phyloP scores from a whole-genome alignment of 2,888 invertebrate species.

The Lochmaea crataegi region DNA sequence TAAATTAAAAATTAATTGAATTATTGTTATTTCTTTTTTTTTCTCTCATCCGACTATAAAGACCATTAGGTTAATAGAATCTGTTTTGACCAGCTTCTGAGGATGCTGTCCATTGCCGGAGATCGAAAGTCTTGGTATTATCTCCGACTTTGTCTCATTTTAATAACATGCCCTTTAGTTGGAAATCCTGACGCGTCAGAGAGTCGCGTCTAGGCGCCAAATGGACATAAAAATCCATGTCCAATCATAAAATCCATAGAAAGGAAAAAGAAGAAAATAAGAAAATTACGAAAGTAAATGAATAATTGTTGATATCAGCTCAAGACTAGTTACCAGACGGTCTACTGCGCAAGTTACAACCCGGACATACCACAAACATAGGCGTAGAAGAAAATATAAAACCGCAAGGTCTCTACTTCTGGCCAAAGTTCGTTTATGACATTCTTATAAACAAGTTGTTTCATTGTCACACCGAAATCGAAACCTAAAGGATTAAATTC shows the following conservation, averaged over 20 bases:
- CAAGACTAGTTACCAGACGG: conserved; percentile 13
- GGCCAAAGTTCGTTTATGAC: no score
- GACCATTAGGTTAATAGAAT: no score
- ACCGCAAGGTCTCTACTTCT: not conserved
- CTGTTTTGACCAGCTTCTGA: no score
- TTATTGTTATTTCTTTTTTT: no score
- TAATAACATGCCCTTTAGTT: not conserved
- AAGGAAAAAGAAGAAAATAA: not conserved
- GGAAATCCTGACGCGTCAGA: not conserved
- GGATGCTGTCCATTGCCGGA: not conserved
- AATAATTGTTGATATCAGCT: conserved; percentile 22
- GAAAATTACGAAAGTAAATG: conserved; percentile 20
- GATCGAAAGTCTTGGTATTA: not conserved
- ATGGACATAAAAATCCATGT: conserved; percentile 6
- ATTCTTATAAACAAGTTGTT: no score
- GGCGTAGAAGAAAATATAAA: conserved; percentile 36
- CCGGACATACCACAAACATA: conserved; percentile 26
- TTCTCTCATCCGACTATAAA: no score
- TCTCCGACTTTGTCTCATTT: not conserved
- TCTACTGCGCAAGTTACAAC: conserved; percentile 38
- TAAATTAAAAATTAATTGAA: no score
- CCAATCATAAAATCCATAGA: not conserved
- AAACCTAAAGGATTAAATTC: no score
- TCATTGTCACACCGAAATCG: no score
- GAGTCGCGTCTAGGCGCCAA: conserved; percentile 11